Evolutionary conservation across 2,797 vertebrate genomes (phyloP), one percentile per base, ranked within the genome.

Genomic region (Acomys russatus): DNA sequence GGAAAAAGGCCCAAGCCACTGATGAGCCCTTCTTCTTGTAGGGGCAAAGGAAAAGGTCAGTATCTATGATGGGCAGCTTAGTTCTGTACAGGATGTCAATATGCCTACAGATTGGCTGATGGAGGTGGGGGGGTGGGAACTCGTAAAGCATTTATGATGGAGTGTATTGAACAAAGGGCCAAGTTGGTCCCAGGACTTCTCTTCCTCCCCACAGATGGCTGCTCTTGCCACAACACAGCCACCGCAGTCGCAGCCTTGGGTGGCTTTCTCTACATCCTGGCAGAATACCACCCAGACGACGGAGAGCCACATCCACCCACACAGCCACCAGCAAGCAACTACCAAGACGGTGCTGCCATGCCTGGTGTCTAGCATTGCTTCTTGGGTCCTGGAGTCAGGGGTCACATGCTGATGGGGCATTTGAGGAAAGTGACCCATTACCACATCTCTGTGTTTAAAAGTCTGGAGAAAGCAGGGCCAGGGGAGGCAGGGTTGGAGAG

Each of bases 171-270:
- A 56, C 23, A 63, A n/a, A 38, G 1, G 51, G 30, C 20, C 85
- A 59, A 66, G 10, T 14, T 51, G 33, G 59, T 96, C 74, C 76
- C 6, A 0, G 4, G 12, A 54, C 1, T 25, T 82, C 38, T 74
- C 64, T 95, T 68, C 92, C 11, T 14, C 76, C 84, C 73, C 59
- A 0, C 98, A 99, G 99, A 99, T 2, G 99, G 99, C 79, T 99
- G 99, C 51, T 99, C 99, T 89, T 99, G 99, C 98, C 99, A 99
- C 98, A 99, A 98, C 97, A 99, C 99, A 0, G 99, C 98, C 3
- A 98, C 99, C 56, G 99, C 99, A 0, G 99, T 99, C 0, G 99
- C 98, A 0, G 98, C 99, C 15, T 98, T 99, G 88, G 99, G 99
- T 0, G 99, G 99, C 86, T 99, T 99, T 98, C 99, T 99, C 88